Percentiles rank a stretch among this genome's conserved stretches.
These are phyloP conservation scores for Hydractinia echinata DNA, from an alignment of 30 jellyfish, hydroid and myxozoan genomes.

Conservation along the genomic window DNA sequence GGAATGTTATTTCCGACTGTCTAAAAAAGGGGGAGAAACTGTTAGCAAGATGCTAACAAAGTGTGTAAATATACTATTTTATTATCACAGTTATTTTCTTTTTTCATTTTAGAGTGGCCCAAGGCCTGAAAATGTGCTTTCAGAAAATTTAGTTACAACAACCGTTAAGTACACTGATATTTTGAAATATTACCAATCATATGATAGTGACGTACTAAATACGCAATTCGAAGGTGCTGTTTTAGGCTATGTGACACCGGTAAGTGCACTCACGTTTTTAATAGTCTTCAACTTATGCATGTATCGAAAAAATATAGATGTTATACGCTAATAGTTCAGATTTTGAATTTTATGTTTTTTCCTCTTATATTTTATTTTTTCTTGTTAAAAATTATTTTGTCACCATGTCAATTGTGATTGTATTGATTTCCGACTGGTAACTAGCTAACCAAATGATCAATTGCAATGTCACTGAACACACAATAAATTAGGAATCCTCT, in stretches of 20 bases:
- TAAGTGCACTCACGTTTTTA: constrained; percentile 19
- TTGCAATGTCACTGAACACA: no score
- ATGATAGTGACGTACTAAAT: constrained; percentile 23
- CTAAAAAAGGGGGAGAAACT: no score
- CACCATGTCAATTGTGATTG: no score
- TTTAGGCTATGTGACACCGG: constrained; percentile 92
- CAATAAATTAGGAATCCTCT: no score
- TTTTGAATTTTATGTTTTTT: background rate
- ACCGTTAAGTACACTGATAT: constrained; percentile 45
- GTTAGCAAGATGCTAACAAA: no score
- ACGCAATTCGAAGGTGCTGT: constrained; percentile 62
- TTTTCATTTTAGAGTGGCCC: constrained; percentile 25
- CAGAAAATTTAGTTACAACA: constrained; percentile 47
- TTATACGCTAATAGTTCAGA: background rate
- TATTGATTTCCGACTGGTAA: no score
- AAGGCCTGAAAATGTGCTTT: constrained; percentile 29
- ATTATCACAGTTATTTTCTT: background rate
- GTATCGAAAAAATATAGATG: background rate
- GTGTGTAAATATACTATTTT: no score
- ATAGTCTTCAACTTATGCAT: background rate
- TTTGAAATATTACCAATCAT: constrained; percentile 50
- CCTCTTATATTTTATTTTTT: background rate
- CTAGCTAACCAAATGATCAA: no score
- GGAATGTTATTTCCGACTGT: no score
- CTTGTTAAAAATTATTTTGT: background rate